Base-by-base conservation (phyloP, 1,140 invertebrate species). In the Aphaenogaster ashmeadi region DNA sequence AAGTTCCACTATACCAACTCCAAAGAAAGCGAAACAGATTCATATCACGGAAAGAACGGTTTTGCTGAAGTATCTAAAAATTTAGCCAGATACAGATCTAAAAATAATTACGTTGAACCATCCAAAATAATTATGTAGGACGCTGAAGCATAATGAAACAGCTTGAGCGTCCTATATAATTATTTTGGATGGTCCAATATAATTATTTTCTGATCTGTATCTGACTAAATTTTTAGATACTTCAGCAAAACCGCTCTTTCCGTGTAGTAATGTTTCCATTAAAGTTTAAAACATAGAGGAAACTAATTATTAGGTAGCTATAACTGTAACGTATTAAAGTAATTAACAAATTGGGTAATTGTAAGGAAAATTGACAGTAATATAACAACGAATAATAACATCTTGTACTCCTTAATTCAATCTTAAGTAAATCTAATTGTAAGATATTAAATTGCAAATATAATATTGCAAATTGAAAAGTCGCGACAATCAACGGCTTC, bases 21-120 rank as follows among this genome's bases (percentile, higher is more conserved):
- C 11, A 36, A 66, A 50, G 77, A 79, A 79, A 50, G 77, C 41
- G 44, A 79, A 64, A 47, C 8, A 78, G 21, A 47, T 27, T 27
- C 27, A 27, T 27, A 0, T n/a, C 27, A 27, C 0, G 27, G 27
- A 27, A 27, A 27, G 27, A 27, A 27, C 27, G 27, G 27, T 27
- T 27, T 27, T 27, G 27, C 27, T 27, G 27, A 27, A 27, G 27
- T 0, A 27, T 27, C 27, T 27, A 27, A 27, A 27, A 27, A 27
- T 27, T 27, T 27, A 0, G 27, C 27, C 27, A 27, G 27, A 27
- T 27, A 27, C 27, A 27, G 27, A 27, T 1, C 27, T 27, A 27
- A 27, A 27, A 27, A 27, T 27, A 27, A 27, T 27, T 27, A 27
- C 0, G 27, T 27, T 27, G 27, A 27, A 27, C 27, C 27, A 27